A percentile compares a stretch with the other conserved stretches of the same genome.
These are phyloP conservation scores for Solea senegalensis DNA, from an alignment of 2,113 vertebrate species.

Conservation along the genomic window DNA sequence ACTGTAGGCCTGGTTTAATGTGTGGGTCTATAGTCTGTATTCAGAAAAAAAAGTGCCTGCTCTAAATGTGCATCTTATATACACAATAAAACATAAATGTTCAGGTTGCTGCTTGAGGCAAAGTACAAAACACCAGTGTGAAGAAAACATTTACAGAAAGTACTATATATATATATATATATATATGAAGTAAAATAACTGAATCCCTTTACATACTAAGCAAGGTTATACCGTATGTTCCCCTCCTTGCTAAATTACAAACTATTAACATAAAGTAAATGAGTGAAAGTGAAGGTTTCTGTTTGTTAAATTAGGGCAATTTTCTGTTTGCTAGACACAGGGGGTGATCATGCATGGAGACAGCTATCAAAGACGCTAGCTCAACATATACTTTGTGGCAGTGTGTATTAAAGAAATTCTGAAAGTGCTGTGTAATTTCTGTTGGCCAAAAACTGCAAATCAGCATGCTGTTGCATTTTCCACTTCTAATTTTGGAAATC, in stretches of 20 bases:
- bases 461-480: conserved; percentile 72
- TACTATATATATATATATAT: no score
- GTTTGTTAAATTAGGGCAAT: conserved; percentile 55
- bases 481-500: conserved; percentile 75
- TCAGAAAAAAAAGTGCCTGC: neutral
- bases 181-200: neutral
- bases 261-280: conserved; percentile 19
- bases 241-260: conserved; percentile 23
- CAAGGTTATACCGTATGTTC: conserved; percentile 23
- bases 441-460: conserved; percentile 81
- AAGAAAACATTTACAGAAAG: conserved; percentile 1
- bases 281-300: conserved; percentile 48
- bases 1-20: neutral
- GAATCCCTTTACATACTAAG: conserved; percentile 13
- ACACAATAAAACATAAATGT: neutral
- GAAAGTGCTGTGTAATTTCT: conserved; percentile 82
- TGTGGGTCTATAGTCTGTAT: conserved; percentile 1
- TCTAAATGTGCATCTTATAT: conserved; percentile 2
- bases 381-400: conserved; percentile 82
- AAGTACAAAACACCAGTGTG: conserved; percentile 2
- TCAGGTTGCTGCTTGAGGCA: conserved; percentile 10
- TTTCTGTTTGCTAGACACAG: conserved; percentile 69
- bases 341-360: conserved; percentile 79
- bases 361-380: conserved; percentile 76
- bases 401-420: conserved; percentile 79